Evolutionary conservation across 92 coral and sea anemone genomes (phyloP), one percentile per base, ranked within the genome.

Genomic region (Isaurus tuberculatus): DNA sequence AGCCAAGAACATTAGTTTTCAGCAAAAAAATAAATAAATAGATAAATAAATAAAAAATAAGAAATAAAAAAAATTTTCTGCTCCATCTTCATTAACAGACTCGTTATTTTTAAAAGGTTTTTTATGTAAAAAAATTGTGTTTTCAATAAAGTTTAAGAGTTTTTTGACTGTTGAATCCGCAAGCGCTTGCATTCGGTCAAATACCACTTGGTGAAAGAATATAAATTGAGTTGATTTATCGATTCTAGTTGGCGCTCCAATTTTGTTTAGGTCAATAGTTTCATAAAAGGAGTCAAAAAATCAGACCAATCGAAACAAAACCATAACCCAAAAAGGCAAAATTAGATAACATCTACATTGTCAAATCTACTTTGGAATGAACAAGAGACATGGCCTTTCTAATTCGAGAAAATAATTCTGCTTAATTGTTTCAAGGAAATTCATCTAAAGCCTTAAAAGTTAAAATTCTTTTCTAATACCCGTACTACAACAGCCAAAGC

Each of bases 361-460:
- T 11, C 32, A 29, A 34, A 17, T 7, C 22, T 28, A 11, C 31
- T 17, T 70, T n/a, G 23, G 28, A 22, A 13, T 20, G 46, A 15
- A 8, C 32, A 20, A 9, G 25, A 57, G 30, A 28, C 70, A 28
- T 55, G 33, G 69, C 82, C 55, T 57, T 77, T 37, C 23, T 51
- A 49, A 14, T n/a, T 22, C 36, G 23, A 25, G 60, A 72, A 37
- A 72, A 25, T 71, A 57, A 58, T 23, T 55, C 26, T 20, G 69
- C 48, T 77, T 33, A 77, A 36, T 51, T 51, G 65, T 53, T 75
- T 60, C 42, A 31, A 33, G 33, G 55, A 75, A 27, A 34, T 58
- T 77, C 53, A 37, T 77, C 33, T n/a, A 75, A 57, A 57, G 30
- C 69, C 82, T 77, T 57, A 34, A 57, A 75, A 77, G 64, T 77